Evolutionary conservation across 2,797 vertebrate genomes (phyloP), one percentile per base, ranked within the genome.

Genomic region (Cossypha niveicapilla): DNA sequence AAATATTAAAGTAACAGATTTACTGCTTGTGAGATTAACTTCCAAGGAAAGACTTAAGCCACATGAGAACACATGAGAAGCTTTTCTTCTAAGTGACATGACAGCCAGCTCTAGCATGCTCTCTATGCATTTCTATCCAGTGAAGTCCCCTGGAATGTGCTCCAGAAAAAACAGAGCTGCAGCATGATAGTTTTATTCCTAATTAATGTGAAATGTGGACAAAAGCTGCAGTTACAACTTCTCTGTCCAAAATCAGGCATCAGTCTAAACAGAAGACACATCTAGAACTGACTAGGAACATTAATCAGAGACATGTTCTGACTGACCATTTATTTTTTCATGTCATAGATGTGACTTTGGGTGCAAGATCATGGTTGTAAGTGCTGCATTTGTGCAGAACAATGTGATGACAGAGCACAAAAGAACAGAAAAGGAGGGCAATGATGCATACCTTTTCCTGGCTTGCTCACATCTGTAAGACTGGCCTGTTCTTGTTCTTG

Each of bases 371-470:
- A 50, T 8, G 0, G 73, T 48, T 51, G 1, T 54, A 75, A 84
- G 30, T 48, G 56, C 58, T 73, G 58, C 56, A 32, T 86, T 88
- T 92, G 68, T 72, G 70, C 47, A 58, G 47, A 80, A 80, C 37
- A 70, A 44, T 32, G 24, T 9, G n/a, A 58, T 73, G 70, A 73
- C 58, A 81, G 51, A 73, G 44, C 62, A 93, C n/a, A 81, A 72
- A 80, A 84, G 58, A 88, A 90, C 19, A 90, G 57, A 92, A 91
- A 63, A 91, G 67, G 37, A 89, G 35, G 41, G 74, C 80, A 92
- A 3, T 45, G 60, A 88, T 84, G 86, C 77, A 60, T 94, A 92
- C 62, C 47, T 86, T 94, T 91, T 91, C 44, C 56, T 94, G 76
- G 58, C 45, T 92, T 3, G 0, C 39, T 76, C 71, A 51, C 39